phyloP scores from a whole-genome alignment of 2,113 vertebrate species.

The Protobothrops flavoviridis region DNA sequence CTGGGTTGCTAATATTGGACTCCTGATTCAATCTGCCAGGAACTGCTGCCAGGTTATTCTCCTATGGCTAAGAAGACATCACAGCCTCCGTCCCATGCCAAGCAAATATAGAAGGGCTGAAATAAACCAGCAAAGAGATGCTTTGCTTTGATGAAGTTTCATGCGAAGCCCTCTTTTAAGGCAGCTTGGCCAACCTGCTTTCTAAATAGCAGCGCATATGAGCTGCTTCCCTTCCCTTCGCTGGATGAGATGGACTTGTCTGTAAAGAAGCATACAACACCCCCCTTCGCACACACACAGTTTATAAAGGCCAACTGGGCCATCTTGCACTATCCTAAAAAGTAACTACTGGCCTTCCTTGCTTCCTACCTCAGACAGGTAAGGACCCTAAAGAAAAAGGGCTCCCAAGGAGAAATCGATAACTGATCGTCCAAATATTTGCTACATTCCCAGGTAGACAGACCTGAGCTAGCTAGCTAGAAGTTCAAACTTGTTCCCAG shows the following conservation, averaged over 20 bases:
- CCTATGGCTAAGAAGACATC: constrained; percentile 1
- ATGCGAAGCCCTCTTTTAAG: neutral
- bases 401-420: neutral
- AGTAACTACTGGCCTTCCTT: neutral
- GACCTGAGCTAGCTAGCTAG: neutral
- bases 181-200: neutral
- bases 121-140: neutral
- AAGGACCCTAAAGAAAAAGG: neutral
- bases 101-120: neutral
- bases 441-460: neutral
- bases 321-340: neutral
- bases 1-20: constrained; percentile 36
- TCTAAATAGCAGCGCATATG: neutral
- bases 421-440: neutral
- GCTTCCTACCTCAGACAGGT: neutral
- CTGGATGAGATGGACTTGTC: neutral
- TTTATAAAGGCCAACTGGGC: neutral
- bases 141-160: neutral
- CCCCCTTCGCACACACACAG: neutral
- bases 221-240: neutral
- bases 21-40: constrained; percentile 37
- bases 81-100: neutral
- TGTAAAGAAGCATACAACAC: neutral
- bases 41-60: constrained; percentile 45
- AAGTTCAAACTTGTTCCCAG: neutral